phyloP scores from a whole-genome alignment of 2,888 invertebrate genomes.

The Spisula subtruncata region DNA sequence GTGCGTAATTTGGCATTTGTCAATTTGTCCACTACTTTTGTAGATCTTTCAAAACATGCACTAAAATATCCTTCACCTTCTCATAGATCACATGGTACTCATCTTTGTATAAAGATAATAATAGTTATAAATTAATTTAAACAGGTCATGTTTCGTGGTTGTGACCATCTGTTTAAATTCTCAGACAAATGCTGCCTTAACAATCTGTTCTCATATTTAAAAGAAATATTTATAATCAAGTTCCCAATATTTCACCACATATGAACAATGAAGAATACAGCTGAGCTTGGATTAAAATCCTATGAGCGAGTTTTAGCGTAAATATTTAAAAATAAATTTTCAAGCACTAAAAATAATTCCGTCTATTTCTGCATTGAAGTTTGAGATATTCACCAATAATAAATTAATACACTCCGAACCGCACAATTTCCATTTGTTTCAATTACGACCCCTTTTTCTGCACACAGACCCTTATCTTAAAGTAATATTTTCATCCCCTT shows the following conservation, averaged over 20 bases:
- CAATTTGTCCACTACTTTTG: not conserved
- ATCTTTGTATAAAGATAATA: not conserved
- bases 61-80: not conserved
- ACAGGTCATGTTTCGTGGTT: not conserved
- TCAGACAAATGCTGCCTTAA: not conserved
- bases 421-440: conserved; percentile 26
- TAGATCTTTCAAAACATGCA: not conserved
- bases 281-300: not conserved
- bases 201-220: not conserved
- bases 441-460: not conserved
- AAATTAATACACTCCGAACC: not conserved
- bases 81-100: not conserved
- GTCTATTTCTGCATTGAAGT: not conserved
- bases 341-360: not conserved
- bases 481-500: conserved; percentile 30
- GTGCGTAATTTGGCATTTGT: too few relatives aligned
- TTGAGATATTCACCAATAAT: not conserved
- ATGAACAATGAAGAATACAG: not conserved
- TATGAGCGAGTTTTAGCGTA: not conserved
- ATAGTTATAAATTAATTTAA: conserved; percentile 16
- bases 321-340: not conserved
- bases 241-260: not conserved
- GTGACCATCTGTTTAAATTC: conserved; percentile 11
- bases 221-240: not conserved
- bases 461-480: conserved; percentile 29